Evolutionary conservation across 2,797 vertebrate species (phyloP), one percentile per base, ranked within the genome.

Genomic region (Alcedo atthis): DNA sequence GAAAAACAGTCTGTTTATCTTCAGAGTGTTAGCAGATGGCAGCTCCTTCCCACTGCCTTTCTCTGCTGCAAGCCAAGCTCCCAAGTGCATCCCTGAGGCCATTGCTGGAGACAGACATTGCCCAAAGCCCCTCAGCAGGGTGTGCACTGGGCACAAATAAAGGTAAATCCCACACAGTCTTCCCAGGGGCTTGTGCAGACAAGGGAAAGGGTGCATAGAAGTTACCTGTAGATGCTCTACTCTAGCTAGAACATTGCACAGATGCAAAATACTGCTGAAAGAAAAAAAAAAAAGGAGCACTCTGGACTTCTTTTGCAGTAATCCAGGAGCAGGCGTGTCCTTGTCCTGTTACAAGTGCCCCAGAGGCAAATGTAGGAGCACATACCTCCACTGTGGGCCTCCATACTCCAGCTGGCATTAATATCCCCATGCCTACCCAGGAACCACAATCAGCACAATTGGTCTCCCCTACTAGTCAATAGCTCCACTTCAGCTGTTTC

Each of bases 1-100:
- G 92, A 93, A 89, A 96, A 94, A 92, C 81, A 92, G 90, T 46
- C 87, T 97, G 94, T 81, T 94, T 92, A 69, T 95, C 53, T 77
- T 88, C 78, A 46, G 87, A 93, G 87, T 53, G 69, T 87, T 86
- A 89, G 90, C 94, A 95, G 92, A 93, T 84, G 92, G 92, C 63
- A 87, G 71, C 61, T 86, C 90, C 78, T 86, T 74, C 73, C 49
- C 28, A 0, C 35, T 89, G 45, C 51, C 71, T 48, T 54, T 68
- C 43, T 26, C 53, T 7, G 6, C 63, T 64, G 48, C 15, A 12
- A 82, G 43, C 62, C 51, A 8, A 78, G 46, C 73, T 83, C 42
- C 57, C 64, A 0, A 0, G 12, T 32, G 61, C 15, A 1, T 42
- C 13, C 55, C 37, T 0, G 3, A 67, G 80, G 68, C 81, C n/a